phyloP scores from a whole-genome alignment of 1,140 invertebrate species.

The Drosophila littoralis region DNA sequence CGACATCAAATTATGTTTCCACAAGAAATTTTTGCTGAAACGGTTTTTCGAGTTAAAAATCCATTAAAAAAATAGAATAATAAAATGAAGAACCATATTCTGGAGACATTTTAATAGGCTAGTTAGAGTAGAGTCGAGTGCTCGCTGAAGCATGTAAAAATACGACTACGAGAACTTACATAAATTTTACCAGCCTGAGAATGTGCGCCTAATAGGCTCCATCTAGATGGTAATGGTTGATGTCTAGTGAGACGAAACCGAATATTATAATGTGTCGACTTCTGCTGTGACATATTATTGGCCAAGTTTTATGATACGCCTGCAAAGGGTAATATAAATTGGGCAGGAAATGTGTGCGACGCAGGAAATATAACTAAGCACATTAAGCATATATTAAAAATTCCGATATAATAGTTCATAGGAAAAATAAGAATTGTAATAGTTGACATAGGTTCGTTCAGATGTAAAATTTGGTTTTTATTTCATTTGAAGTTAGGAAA shows the following conservation, averaged over 20 bases:
- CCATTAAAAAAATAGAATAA: conserved; percentile 22
- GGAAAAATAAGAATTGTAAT: too few species aligned
- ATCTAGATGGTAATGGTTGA: conserved; percentile 8
- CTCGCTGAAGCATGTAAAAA: conserved; percentile 10
- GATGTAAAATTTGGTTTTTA: too few species aligned
- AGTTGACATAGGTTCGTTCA: too few species aligned
- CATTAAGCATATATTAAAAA: neutral
- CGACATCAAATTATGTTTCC: conserved; percentile 43
- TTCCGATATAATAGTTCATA: neutral
- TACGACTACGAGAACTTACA: conserved; percentile 16
- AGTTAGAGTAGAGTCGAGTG: conserved; percentile 1
- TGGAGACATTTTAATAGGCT: conserved; percentile 34
- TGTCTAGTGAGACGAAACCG: conserved; percentile 13
- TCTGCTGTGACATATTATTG: neutral
- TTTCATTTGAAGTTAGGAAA: too few species aligned
- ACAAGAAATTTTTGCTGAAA: conserved; percentile 22
- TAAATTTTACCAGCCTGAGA: conserved; percentile 22
- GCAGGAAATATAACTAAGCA: neutral
- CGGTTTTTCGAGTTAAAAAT: conserved; percentile 36
- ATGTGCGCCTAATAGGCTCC: conserved; percentile 10
- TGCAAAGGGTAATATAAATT: neutral
- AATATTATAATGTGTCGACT: conserved; percentile 6
- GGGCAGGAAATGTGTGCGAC: neutral
- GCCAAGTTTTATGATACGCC: neutral
- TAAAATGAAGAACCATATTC: conserved; percentile 9